Conservation (phyloP, 2,113 vertebrate species). For the Collichthys lucidus region DNA sequence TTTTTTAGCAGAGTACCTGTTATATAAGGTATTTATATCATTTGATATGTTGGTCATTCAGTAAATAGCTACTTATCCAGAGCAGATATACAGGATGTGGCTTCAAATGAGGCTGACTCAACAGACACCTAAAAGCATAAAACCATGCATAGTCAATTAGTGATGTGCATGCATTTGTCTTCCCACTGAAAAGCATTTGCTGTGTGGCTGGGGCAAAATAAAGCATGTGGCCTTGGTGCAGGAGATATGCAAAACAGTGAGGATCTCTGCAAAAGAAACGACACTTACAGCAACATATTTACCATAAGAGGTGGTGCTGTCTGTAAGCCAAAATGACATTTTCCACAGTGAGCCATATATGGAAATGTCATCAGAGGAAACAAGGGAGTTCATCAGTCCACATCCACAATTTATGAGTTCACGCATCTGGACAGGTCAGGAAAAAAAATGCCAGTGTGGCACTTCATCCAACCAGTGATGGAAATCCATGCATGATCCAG, state of each 20-base stretch:
- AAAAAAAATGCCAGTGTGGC: conserved; percentile 51
- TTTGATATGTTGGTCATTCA: conserved; percentile 67
- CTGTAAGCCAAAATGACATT: conserved; percentile 48
- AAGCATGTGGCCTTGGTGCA: conserved; percentile 42
- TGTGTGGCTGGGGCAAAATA: conserved; percentile 33
- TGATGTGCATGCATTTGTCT: conserved; percentile 56
- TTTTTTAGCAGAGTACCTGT: conserved; percentile 32
- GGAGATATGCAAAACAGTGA: conserved; percentile 53
- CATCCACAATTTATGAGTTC: conserved; percentile 77
- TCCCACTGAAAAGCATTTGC: conserved; percentile 54
- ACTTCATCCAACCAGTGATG: conserved; percentile 69
- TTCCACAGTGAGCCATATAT: conserved; percentile 39
- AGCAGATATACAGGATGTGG: conserved; percentile 60
- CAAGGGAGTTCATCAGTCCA: conserved; percentile 67
- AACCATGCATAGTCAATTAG: conserved; percentile 64
- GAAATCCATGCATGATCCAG: conserved; percentile 54
- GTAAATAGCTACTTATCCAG: conserved; percentile 67
- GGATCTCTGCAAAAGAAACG: background rate
- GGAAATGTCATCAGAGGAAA: conserved; percentile 66
- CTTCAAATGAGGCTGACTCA: conserved; percentile 64
- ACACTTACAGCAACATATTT: conserved; percentile 25
- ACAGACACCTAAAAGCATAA: conserved; percentile 47
- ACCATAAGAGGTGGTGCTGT: conserved; percentile 13
- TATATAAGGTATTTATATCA: conserved; percentile 63
- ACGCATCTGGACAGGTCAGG: conserved; percentile 44